Percentiles rank a stretch among this genome's conserved stretches.
These are phyloP conservation scores for Cyrtodaria siliqua DNA, from an alignment of 2,888 invertebrate genomes.

Conservation along the genomic window DNA sequence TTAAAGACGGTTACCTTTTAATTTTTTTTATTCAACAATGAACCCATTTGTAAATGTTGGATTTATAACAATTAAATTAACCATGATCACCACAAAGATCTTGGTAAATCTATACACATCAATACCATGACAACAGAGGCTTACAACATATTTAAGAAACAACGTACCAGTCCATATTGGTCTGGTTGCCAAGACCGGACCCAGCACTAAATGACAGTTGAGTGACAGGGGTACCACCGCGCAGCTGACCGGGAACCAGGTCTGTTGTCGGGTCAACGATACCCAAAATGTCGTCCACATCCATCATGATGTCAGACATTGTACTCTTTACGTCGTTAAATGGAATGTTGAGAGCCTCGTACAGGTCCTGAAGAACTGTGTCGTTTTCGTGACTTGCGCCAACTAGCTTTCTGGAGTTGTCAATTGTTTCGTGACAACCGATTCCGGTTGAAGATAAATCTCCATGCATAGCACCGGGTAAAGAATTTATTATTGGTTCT, in stretches of 20 bases:
- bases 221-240: neutral
- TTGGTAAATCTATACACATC: no score
- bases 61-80: no score
- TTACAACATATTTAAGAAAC: conserved; percentile 14
- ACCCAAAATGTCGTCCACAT: conserved; percentile 53
- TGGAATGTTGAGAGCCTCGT: conserved; percentile 67
- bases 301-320: conserved; percentile 50
- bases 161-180: conserved; percentile 45
- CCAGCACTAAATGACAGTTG: conserved; percentile 7
- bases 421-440: no score
- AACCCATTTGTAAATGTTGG: no score
- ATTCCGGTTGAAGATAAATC: no score
- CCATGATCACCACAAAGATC: no score
- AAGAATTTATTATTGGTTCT: no score
- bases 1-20: no score
- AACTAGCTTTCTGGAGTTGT: no score
- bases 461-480: no score
- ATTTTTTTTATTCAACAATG: no score
- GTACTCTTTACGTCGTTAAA: conserved; percentile 29
- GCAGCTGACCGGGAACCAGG: conserved; percentile 4
- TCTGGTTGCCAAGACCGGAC: conserved; percentile 16
- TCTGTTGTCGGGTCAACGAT: conserved; percentile 21
- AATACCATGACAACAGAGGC: no score
- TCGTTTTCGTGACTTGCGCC: conserved; percentile 5
- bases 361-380: conserved; percentile 60